A percentile compares a stretch with the other conserved stretches of the same genome.
These are phyloP conservation scores for Melinopterus prodromus DNA, from an alignment of 2,888 invertebrate species.

Conservation along the genomic window DNA sequence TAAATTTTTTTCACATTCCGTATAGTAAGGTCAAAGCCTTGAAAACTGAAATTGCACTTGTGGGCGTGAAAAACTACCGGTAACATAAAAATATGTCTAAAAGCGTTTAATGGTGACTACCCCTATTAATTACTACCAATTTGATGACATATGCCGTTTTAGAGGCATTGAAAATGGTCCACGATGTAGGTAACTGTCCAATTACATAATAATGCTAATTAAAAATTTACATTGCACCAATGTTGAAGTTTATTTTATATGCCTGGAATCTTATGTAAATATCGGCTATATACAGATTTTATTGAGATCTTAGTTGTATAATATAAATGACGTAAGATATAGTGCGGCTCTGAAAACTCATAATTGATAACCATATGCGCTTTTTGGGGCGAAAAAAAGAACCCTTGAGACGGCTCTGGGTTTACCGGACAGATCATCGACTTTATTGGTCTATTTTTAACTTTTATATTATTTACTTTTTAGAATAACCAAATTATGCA, in stretches of 20 bases:
- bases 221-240: not conserved
- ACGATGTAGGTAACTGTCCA: not conserved
- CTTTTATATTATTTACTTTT: not conserved
- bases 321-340: not conserved
- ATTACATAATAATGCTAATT: not conserved
- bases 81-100: not conserved
- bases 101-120: too few relatives aligned
- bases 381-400: too few relatives aligned
- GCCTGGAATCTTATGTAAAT: not conserved
- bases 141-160: too few relatives aligned
- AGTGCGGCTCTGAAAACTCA: not conserved
- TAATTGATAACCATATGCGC: too few relatives aligned
- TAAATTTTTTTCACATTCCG: not conserved
- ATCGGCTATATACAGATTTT: not conserved
- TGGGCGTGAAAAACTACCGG: not conserved
- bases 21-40: not conserved
- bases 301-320: not conserved
- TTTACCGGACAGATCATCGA: not conserved
- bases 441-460: not conserved
- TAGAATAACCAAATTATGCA: not conserved
- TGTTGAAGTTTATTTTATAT: not conserved
- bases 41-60: slow-evolving; percentile 4
- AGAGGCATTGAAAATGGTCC: too few relatives aligned
- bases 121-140: too few relatives aligned
- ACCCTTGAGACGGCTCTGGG: not conserved